Percentiles rank a stretch among this genome's conserved stretches.
Conservation (phyloP, 2,113 vertebrate genomes). For the Cyprichromis sp. region DNA sequence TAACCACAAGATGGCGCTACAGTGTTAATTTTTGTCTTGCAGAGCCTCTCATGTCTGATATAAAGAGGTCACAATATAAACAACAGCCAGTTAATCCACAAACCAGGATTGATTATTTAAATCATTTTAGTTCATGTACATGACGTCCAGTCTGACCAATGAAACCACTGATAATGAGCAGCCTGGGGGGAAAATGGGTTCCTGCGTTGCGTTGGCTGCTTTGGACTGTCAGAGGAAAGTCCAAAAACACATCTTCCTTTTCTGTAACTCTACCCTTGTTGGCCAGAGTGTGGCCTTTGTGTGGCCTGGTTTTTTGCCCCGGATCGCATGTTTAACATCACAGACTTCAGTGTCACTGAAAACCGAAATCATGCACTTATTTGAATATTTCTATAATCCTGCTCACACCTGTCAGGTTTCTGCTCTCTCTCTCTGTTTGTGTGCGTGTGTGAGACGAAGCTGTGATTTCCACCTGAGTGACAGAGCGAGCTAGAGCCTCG, state of each 20-base stretch:
- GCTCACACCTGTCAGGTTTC: background rate
- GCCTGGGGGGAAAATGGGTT: background rate
- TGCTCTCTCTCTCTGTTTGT: background rate
- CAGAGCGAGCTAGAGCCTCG: background rate
- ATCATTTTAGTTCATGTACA: background rate
- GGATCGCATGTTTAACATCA: background rate
- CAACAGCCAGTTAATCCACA: background rate
- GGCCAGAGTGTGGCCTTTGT: background rate
- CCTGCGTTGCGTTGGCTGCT: background rate
- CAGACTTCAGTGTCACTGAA: background rate
- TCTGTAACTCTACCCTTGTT: background rate
- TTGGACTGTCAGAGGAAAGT: background rate
- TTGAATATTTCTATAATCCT: background rate
- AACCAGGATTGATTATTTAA: background rate
- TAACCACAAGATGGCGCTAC: slow-evolving; percentile 24
- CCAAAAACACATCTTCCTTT: background rate
- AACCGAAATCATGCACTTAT: background rate
- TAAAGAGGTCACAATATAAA: background rate
- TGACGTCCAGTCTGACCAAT: background rate
- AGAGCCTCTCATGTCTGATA: background rate
- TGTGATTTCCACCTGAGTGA: background rate
- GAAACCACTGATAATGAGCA: background rate
- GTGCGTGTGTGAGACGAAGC: background rate
- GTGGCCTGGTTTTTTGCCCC: background rate
- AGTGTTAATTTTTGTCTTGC: background rate